Conservation (phyloP, 2,797 vertebrate species). For the Onychomys leucogaster region DNA sequence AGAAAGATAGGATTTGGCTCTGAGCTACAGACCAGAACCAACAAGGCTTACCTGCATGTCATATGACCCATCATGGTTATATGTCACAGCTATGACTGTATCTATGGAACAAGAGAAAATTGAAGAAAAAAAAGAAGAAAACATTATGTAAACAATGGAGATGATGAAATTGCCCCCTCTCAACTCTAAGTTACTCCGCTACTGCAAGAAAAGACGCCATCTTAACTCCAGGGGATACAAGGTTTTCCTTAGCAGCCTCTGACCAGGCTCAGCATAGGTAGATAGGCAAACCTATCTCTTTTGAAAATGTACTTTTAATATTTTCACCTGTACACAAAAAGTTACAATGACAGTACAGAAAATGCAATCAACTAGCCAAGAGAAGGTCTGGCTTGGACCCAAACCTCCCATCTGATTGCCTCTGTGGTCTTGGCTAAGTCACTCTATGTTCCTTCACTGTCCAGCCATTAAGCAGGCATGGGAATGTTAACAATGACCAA, state of each 20-base stretch:
- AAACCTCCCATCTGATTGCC: background rate
- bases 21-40: slow-evolving; percentile 36
- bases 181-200: background rate
- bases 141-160: slow-evolving; percentile 49
- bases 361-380: background rate
- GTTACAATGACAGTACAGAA: background rate
- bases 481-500: background rate
- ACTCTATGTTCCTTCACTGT: background rate
- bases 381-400: slow-evolving; percentile 5
- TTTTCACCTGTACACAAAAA: background rate
- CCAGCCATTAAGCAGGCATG: background rate
- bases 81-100: slow-evolving; percentile 90
- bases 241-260: background rate
- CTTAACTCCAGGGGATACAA: slow-evolving; percentile 35
- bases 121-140: slow-evolving; percentile 62
- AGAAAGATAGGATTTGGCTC: slow-evolving; percentile 29
- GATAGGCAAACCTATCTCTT: slow-evolving; percentile 40
- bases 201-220: background rate
- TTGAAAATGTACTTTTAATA: slow-evolving; percentile 28
- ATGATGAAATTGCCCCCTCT: slow-evolving; percentile 37
- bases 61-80: slow-evolving; percentile 94
- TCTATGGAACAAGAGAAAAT: slow-evolving; percentile 82
- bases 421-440: slow-evolving; percentile 6
- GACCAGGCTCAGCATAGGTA: background rate
- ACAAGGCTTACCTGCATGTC: slow-evolving; percentile 92